Conservation (phyloP, 2,797 vertebrate genomes). For the Pseudochirops cupreus region DNA sequence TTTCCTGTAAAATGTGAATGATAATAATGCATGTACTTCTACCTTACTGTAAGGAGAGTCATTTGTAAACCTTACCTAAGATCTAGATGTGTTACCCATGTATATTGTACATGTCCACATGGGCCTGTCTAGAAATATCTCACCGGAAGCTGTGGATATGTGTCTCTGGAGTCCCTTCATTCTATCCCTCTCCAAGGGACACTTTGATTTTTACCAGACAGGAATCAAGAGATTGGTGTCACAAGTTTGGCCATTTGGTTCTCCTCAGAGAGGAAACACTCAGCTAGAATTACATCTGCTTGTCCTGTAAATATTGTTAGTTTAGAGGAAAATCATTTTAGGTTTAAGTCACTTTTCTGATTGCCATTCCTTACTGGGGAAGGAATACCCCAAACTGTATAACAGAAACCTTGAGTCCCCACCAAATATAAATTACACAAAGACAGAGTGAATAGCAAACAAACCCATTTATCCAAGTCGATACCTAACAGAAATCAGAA, state of each 20-base stretch:
- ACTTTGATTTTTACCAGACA: neutral
- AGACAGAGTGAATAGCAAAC: neutral
- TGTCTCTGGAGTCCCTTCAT: neutral
- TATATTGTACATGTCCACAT: neutral
- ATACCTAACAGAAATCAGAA: neutral
- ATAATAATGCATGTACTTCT: no score
- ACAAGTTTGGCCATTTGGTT: neutral
- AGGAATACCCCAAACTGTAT: neutral
- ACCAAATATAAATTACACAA: neutral
- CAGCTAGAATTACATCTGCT: neutral
- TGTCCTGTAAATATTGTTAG: neutral
- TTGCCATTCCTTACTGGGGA: neutral
- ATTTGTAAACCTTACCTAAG: neutral
- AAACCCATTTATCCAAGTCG: neutral
- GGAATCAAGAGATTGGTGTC: neutral
- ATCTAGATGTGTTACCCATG: neutral
- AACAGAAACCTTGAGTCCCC: neutral
- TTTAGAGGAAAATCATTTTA: neutral
- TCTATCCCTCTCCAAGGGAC: neutral
- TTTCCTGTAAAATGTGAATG: no score
- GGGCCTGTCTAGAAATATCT: neutral
- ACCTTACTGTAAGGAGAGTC: neutral
- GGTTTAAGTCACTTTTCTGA: neutral
- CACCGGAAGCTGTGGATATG: neutral
- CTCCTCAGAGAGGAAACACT: neutral